Evolutionary conservation across 2,888 invertebrate genomes (phyloP).

Genomic region (Sminthurides aquaticus): DNA sequence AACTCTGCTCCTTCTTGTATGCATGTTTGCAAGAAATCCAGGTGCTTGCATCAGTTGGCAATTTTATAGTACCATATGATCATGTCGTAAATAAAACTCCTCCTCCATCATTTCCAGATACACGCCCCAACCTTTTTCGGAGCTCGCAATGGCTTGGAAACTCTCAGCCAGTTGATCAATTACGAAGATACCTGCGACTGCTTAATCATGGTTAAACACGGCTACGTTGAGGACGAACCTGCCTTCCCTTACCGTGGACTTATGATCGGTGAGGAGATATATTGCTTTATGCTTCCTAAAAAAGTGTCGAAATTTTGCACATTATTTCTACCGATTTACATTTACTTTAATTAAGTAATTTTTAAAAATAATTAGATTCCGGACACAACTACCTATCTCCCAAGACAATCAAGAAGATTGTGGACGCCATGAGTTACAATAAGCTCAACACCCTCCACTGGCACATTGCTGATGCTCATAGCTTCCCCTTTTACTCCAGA

Average conservation of each 20-base stretch:
- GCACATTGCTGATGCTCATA: slow-evolving; percentile 84
- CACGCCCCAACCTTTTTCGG: slow-evolving; percentile 56
- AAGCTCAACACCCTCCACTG: slow-evolving; percentile 91
- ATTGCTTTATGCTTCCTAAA: background rate
- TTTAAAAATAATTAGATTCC: too few relatives aligned
- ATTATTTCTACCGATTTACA: too few relatives aligned
- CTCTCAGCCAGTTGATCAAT: slow-evolving; percentile 62
- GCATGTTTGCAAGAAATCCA: too few relatives aligned
- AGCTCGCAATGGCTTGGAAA: slow-evolving; percentile 68
- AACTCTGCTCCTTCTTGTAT: too few relatives aligned
- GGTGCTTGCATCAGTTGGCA: too few relatives aligned
- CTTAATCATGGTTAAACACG: slow-evolving; percentile 57
- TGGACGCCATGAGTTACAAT: slow-evolving; percentile 77
- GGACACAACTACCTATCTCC: slow-evolving; percentile 78
- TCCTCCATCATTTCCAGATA: slow-evolving; percentile 34
- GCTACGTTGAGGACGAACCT: slow-evolving; percentile 68
- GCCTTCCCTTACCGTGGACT: slow-evolving; percentile 76
- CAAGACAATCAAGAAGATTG: slow-evolving; percentile 58
- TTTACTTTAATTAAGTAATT: too few relatives aligned
- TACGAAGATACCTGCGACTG: slow-evolving; percentile 47
- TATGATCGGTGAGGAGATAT: slow-evolving; percentile 51
- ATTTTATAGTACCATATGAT: too few relatives aligned
- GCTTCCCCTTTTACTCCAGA: slow-evolving; percentile 77
- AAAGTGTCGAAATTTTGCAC: too few relatives aligned
- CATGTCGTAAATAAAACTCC: too few relatives aligned